These are phyloP conservation scores for Callaeas wilsoni DNA, from an alignment of 2,113 vertebrate species.

Conservation along the genomic window DNA sequence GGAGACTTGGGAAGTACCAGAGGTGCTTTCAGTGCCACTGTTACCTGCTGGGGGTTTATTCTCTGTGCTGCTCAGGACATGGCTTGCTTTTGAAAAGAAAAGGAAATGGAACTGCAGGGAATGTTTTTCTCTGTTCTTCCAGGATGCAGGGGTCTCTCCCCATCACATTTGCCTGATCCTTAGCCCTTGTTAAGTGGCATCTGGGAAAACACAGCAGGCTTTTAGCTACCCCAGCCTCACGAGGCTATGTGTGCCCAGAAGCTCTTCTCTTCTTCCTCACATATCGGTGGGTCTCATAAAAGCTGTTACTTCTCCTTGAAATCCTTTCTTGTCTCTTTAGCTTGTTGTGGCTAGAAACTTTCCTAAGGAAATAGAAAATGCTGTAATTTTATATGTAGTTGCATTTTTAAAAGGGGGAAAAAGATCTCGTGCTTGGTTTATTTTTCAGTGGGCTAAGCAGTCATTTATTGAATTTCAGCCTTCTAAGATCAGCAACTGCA, in stretches of 20 bases:
- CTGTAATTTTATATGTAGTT: neutral
- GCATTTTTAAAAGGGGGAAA: rapidly evolving
- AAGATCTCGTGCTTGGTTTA: neutral
- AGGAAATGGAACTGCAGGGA: neutral
- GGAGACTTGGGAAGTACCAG: neutral
- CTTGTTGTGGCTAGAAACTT: neutral
- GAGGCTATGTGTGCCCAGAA: neutral
- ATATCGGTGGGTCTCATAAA: rapidly evolving
- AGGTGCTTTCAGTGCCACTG: neutral
- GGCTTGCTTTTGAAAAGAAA: neutral
- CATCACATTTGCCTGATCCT: neutral
- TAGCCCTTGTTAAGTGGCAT: neutral
- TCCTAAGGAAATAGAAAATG: neutral
- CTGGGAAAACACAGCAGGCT: neutral
- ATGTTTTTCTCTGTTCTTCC: neutral
- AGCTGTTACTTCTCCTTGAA: neutral
- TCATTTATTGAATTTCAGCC: neutral
- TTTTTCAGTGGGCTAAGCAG: neutral
- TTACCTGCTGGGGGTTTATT: neutral
- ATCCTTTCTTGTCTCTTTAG: neutral
- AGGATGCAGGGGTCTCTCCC: neutral
- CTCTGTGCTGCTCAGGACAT: neutral
- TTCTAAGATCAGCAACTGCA: neutral
- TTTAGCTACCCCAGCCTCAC: neutral
- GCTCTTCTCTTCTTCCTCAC: neutral